These are phyloP conservation scores for Lingula anatina DNA, from an alignment of 2,888 invertebrate species.

Conservation along the genomic window DNA sequence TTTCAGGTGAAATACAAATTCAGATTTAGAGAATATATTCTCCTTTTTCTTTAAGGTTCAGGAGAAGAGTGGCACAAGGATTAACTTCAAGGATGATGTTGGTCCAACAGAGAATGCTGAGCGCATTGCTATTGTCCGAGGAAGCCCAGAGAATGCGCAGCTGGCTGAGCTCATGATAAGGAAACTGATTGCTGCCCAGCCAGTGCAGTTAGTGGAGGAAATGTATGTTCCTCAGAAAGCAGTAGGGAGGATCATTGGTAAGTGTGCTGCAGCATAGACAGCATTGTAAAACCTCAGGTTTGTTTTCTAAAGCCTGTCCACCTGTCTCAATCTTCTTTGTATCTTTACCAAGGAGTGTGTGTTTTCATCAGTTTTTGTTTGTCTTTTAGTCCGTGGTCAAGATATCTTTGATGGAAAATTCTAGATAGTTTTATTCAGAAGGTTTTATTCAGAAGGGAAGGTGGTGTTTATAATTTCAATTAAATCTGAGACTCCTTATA, in stretches of 20 bases:
- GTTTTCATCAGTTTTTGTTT: not conserved
- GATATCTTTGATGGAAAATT: too few species aligned
- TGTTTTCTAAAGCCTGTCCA: not conserved
- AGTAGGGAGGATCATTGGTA: slow-evolving; percentile 68
- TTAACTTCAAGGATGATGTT: slow-evolving; percentile 54
- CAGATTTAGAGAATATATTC: not conserved
- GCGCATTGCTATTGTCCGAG: slow-evolving; percentile 68
- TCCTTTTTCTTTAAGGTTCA: slow-evolving; percentile 57
- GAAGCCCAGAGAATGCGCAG: slow-evolving; percentile 63
- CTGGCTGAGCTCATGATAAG: slow-evolving; percentile 67
- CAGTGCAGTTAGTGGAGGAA: slow-evolving; percentile 64
- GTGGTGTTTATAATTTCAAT: too few species aligned
- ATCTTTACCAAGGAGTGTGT: not conserved
- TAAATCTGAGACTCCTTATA: too few species aligned
- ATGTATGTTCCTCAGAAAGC: slow-evolving; percentile 64
- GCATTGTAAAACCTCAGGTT: not conserved
- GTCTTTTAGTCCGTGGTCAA: too few species aligned
- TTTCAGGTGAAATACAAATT: not conserved
- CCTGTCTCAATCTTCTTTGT: not conserved
- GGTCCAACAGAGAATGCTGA: slow-evolving; percentile 42
- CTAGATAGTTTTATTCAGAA: too few species aligned
- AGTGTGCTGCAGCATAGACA: slow-evolving; percentile 1
- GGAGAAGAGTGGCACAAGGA: slow-evolving; percentile 64
- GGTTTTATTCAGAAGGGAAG: too few species aligned
- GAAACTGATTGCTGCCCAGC: slow-evolving; percentile 65